Percentiles rank a stretch among this genome's conserved stretches.
Evolutionary conservation across 2,113 vertebrate species (phyloP).

Genomic region (Lasiurus cinereus): DNA sequence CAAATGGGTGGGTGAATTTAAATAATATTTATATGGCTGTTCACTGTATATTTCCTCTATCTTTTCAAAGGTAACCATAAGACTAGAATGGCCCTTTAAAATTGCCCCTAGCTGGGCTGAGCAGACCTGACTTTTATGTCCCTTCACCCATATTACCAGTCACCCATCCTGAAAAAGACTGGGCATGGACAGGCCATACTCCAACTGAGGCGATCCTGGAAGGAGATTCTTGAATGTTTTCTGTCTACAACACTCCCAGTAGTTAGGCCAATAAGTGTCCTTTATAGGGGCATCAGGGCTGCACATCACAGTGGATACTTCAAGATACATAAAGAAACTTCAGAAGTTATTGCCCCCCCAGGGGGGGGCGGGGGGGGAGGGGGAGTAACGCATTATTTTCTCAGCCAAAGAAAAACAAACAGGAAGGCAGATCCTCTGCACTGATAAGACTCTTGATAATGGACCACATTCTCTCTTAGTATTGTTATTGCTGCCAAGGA

Average conservation of each 20-base stretch:
- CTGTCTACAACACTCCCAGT: background rate
- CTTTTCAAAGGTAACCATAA: background rate
- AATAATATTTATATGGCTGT: background rate
- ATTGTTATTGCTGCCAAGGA: background rate
- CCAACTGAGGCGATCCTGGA: background rate
- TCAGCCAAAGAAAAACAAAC: background rate
- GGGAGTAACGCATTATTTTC: background rate
- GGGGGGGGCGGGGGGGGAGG: no score
- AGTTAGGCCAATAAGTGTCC: background rate
- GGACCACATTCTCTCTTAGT: background rate
- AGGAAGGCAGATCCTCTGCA: background rate
- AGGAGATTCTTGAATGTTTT: background rate
- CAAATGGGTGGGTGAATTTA: background rate
- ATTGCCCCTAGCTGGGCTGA: background rate
- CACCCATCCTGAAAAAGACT: background rate
- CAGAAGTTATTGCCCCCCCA: background rate
- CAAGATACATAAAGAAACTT: constrained; percentile 9
- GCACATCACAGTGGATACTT: background rate
- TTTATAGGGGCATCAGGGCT: background rate
- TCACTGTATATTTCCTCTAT: background rate
- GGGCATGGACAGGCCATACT: background rate
- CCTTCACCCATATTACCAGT: no score
- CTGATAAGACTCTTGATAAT: background rate
- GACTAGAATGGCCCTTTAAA: background rate
- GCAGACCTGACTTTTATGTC: background rate